These are phyloP conservation scores for Oreochromis niloticus DNA, from an alignment of 2,113 vertebrate genomes.

Conservation along the genomic window DNA sequence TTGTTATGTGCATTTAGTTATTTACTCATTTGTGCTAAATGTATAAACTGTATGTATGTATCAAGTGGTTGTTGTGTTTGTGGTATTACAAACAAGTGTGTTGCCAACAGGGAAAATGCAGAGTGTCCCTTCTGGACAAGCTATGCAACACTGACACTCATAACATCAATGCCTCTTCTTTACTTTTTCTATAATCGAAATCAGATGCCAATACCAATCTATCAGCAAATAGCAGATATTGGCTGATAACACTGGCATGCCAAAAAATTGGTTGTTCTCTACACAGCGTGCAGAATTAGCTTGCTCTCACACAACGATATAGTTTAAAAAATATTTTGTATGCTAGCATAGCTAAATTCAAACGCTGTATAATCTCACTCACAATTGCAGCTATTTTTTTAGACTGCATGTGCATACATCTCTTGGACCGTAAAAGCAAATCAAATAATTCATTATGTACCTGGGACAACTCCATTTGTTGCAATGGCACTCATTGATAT, in stretches of 20 bases:
- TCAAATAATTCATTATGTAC: conserved; percentile 52
- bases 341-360: not conserved
- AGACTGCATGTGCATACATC: not conserved
- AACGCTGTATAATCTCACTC: not conserved
- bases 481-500: conserved; percentile 98
- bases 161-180: not conserved
- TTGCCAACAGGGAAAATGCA: not conserved
- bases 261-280: accelerated
- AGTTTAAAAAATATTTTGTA: not conserved
- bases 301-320: accelerated
- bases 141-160: not conserved
- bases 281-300: not conserved
- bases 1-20: not conserved
- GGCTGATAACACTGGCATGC: not conserved
- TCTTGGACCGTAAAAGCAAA: not conserved
- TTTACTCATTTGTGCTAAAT: not conserved
- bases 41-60: not conserved
- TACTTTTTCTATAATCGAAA: accelerated
- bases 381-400: not conserved
- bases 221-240: not conserved
- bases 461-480: conserved; percentile 95
- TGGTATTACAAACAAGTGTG: not conserved
- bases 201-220: not conserved
- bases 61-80: not conserved
- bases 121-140: not conserved